A percentile compares a stretch with the other conserved stretches of the same genome.
Evolutionary conservation across 2,113 vertebrate species (phyloP).

Genomic region (Polypterus senegalus): DNA sequence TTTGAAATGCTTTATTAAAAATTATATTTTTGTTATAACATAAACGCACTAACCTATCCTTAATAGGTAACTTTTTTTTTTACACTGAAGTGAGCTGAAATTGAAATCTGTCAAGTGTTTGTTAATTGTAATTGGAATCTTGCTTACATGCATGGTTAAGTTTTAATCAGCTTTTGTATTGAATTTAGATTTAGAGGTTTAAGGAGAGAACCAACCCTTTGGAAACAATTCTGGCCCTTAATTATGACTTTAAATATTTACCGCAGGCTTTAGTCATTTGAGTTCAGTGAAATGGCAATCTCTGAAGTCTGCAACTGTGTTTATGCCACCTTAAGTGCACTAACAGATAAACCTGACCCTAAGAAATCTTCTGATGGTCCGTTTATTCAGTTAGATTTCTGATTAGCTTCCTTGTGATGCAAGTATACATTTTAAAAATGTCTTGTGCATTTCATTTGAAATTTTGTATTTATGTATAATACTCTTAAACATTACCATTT

Average conservation of each 20-base stretch:
- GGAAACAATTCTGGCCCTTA: conserved; percentile 26
- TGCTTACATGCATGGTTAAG: conserved; percentile 36
- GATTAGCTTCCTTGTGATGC: no score
- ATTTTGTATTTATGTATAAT: no score
- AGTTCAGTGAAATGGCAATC: neutral
- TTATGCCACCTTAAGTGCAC: neutral
- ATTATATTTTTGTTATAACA: no score
- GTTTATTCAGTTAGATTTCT: no score
- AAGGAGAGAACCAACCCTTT: conserved; percentile 35
- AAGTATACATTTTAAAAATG: no score
- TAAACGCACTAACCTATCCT: no score
- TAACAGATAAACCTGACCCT: neutral
- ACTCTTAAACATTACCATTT: no score
- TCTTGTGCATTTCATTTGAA: no score
- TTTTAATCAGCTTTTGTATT: conserved; percentile 45
- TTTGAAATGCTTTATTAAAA: no score
- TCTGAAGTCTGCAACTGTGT: neutral
- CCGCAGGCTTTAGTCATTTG: conserved; percentile 20
- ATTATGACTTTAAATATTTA: conserved; percentile 41
- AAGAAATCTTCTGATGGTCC: neutral
- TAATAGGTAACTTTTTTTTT: neutral
- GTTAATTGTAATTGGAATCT: conserved; percentile 46
- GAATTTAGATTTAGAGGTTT: conserved; percentile 31
- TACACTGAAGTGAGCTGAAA: conserved; percentile 37
- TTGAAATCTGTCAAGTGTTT: conserved; percentile 42